Percentiles rank a stretch among this genome's conserved stretches.
Evolutionary conservation across 1,140 invertebrate genomes (phyloP).

Genomic region (Drosophila parabipectinata): DNA sequence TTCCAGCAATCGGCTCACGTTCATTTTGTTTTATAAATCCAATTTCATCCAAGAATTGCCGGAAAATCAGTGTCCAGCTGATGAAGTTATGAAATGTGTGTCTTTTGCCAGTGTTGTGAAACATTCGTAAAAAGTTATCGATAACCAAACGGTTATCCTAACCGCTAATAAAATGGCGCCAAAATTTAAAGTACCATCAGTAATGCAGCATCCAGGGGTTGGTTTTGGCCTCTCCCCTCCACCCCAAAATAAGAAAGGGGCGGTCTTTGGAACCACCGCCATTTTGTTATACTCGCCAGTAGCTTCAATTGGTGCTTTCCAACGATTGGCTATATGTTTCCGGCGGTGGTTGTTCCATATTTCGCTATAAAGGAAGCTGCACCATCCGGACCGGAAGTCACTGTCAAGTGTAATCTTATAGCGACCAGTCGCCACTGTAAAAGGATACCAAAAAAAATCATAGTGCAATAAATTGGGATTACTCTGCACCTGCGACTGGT

Average conservation of each 20-base stretch:
- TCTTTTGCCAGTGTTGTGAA: background rate
- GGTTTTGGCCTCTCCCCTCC: background rate
- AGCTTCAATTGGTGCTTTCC: constrained; percentile 32
- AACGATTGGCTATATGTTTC: constrained; percentile 38
- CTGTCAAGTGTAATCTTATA: constrained; percentile 42
- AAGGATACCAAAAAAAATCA: background rate
- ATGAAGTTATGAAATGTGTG: constrained; percentile 60
- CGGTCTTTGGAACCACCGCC: constrained; percentile 34
- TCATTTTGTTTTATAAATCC: constrained; percentile 58
- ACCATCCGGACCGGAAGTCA: constrained; percentile 42
- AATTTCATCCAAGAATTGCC: constrained; percentile 6
- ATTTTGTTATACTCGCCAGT: constrained; percentile 46
- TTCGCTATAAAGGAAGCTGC: constrained; percentile 68
- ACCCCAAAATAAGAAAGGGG: constrained; percentile 7
- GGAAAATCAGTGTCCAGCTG: background rate
- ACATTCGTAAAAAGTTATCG: background rate
- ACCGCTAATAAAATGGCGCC: background rate
- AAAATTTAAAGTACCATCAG: background rate
- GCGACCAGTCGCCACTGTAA: constrained; percentile 15
- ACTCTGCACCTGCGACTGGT: constrained; percentile 16
- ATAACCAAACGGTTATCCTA: background rate
- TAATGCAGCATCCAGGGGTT: constrained; percentile 27
- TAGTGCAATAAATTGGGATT: background rate
- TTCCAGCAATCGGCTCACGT: constrained; percentile 34
- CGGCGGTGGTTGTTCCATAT: constrained; percentile 12